A percentile compares a stretch with the other conserved stretches of the same genome.
phyloP scores from a whole-genome alignment of 2,797 vertebrate species.

The Caiman crocodilus region DNA sequence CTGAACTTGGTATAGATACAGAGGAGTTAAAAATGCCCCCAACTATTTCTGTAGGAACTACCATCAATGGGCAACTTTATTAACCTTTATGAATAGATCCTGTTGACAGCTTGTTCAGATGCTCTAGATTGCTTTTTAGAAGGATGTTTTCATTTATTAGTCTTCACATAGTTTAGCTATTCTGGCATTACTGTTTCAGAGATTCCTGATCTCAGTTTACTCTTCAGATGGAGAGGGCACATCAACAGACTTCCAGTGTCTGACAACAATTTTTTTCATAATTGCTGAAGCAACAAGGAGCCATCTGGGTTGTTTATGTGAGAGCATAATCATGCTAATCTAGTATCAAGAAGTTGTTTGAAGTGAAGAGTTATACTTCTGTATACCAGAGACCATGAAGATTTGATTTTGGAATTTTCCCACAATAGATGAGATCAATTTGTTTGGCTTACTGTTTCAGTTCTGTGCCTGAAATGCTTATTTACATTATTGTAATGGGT shows the following conservation, averaged over 20 bases:
- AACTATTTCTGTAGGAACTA: neutral
- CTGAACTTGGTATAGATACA: neutral
- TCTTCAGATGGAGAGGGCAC: conserved; percentile 26
- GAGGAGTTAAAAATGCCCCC: neutral
- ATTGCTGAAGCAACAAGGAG: conserved; percentile 2
- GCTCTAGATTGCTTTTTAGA: neutral
- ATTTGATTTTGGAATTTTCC: neutral
- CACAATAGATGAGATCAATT: neutral
- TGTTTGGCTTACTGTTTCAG: neutral
- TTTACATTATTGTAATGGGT: neutral
- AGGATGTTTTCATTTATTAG: neutral
- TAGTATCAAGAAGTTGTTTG: neutral
- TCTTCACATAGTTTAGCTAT: conserved; percentile 21
- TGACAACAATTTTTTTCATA: conserved; percentile 50
- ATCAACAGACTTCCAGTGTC: conserved; percentile 43
- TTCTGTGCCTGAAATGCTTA: neutral
- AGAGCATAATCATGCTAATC: conserved; percentile 10
- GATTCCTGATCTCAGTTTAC: conserved; percentile 28
- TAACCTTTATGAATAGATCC: neutral
- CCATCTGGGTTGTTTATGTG: neutral
- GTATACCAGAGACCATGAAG: neutral
- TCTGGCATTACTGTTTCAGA: conserved; percentile 13
- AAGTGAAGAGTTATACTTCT: neutral
- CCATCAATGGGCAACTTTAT: neutral
- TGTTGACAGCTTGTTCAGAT: neutral